Evolutionary conservation across 1,140 invertebrate species (phyloP), one percentile per base, ranked within the genome.

Genomic region (Apocrypta bakeri): DNA sequence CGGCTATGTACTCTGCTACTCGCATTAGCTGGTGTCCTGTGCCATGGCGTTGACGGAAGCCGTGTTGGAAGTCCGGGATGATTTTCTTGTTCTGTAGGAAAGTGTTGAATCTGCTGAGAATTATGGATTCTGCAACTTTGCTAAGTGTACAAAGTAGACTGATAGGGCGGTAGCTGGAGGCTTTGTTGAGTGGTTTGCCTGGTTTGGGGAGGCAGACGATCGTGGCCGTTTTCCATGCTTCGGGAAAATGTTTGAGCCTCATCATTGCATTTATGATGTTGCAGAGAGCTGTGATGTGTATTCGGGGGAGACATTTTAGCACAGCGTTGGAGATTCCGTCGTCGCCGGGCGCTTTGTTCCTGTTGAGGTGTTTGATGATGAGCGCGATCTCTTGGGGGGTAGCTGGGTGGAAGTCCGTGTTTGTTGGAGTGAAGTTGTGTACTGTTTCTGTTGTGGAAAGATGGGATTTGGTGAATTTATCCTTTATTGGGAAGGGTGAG

Each of bases 101-200:
- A 1, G 73, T 48, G 71, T 81, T 85, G 0, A 88, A 17, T 84
- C 83, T 31, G 1, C 11, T 25, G 0, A 81, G 79, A 0, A 81
- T 84, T 2, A 81, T 63, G 17, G 27, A 81, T 82, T 82, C 83
- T 0, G 75, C 40, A 1, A 83, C 56, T 81, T 85, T 85, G 27
- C 79, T 85, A 1, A 85, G 24, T 3, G 79, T 82, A 1, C 17
- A 17, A 0, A 85, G 72, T 3, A 83, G 76, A 61, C 76, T 85
- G 21, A 83, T 84, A 21, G 84, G 82, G 14, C 82, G 37, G n/a
- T 80, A 82, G 77, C 64, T 85, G 21, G 64, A 69, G 25, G 66
- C 66, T 8, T 8, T 6, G 27, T 31, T 69, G 2, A 31, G 66
- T 4, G 66, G 27, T 69, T 69, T 69, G 27, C 66, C 27, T 2